Evolutionary conservation across 2,113 vertebrate genomes (phyloP), one percentile per base, ranked within the genome.

Genomic region (Terrapene triunguis): DNA sequence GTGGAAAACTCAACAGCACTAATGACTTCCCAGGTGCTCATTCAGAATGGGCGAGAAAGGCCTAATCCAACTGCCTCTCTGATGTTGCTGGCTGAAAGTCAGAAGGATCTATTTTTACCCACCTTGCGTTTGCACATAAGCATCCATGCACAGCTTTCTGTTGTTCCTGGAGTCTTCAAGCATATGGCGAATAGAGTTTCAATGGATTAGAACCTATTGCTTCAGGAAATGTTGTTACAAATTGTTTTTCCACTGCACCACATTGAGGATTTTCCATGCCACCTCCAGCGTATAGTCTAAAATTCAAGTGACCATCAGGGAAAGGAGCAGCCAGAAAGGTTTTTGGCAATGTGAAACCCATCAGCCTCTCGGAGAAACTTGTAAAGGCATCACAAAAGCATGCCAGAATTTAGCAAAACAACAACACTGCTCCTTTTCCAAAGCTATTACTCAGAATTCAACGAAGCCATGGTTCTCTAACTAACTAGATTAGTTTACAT

Each of bases 191-290:
- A 98, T 97, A 93, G 90, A 94, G 84, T 96, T 97, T 88, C 97
- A 94, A 93, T 96, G 96, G 92, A 78, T 90, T 97, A 97, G 97
- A 98, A 96, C 95, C 82, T 82, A 81, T 94, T 82, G 92, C 97
- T 97, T 96, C 96, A 97, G 98, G 98, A 98, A 98, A 98, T 98
- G 96, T 98, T 98, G 95, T 93, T 98, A 97, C 97, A 98, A 98
- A 97, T 98, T 97, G 96, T 98, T 98, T 98, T 98, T 97, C 98
- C 96, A 97, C 95, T 96, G 96, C 91, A 97, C 76, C 69, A 9
- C 93, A 84, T 95, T 83, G 95, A 98, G 90, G 82, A 91, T 96
- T 98, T 98, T 97, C 97, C 96, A 90, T 97, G 96, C 95, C 96
- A 97, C 96, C 96, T 90, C 90, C 87, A 96, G 65, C 78, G 85